A percentile compares a stretch with the other conserved stretches of the same genome.
Conservation (phyloP, 2,113 vertebrate species). For the Xenopus laevis region DNA sequence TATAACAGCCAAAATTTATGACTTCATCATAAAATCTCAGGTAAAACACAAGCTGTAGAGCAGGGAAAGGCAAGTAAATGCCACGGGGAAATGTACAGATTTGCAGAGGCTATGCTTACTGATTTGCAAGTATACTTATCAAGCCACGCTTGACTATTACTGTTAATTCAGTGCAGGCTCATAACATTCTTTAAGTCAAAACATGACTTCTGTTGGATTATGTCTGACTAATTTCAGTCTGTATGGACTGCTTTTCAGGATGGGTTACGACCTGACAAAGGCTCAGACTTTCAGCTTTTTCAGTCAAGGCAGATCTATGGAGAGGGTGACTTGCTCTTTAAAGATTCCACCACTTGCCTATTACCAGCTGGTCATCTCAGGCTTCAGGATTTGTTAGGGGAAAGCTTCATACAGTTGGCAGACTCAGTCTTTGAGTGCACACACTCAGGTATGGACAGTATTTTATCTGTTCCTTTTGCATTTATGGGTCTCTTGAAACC, state of each 20-base stretch:
- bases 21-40: slow-evolving; percentile 83
- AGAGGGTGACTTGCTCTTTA: slow-evolving; percentile 84
- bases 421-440: slow-evolving; percentile 80
- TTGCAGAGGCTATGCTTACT: too few species aligned
- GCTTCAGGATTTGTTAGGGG: slow-evolving; percentile 73
- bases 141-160: too few species aligned
- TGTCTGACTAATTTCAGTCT: too few species aligned
- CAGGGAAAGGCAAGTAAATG: neutral
- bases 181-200: too few species aligned
- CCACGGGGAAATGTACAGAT: neutral
- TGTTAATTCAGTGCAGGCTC: too few species aligned
- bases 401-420: slow-evolving; percentile 65
- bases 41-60: slow-evolving; percentile 51
- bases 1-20: slow-evolving; percentile 70
- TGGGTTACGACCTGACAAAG: slow-evolving; percentile 53
- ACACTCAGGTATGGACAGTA: slow-evolving; percentile 64
- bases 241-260: slow-evolving; percentile 58
- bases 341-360: slow-evolving; percentile 74
- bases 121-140: too few species aligned
- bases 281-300: slow-evolving; percentile 73
- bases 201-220: too few species aligned
- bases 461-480: too few species aligned
- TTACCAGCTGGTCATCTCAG: slow-evolving; percentile 70
- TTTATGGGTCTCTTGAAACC: too few species aligned
- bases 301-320: slow-evolving; percentile 70